Conservation (phyloP, 2,888 invertebrate genomes). For the Malacosoma neustria region DNA sequence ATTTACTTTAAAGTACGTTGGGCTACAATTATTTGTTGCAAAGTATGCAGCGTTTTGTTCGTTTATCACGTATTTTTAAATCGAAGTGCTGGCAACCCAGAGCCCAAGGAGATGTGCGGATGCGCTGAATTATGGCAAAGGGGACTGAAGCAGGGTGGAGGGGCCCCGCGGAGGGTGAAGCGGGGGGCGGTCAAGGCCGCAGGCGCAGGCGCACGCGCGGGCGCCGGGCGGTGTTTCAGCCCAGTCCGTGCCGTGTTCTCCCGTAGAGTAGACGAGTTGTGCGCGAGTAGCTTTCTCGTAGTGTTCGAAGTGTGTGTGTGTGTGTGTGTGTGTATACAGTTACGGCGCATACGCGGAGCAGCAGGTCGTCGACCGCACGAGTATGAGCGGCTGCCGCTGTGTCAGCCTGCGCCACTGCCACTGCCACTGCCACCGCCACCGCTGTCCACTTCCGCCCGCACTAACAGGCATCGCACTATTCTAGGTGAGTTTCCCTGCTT, state of each 20-base stretch:
- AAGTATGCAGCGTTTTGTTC: too few species aligned
- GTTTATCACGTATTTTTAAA: not conserved
- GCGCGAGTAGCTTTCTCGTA: constrained; percentile 14
- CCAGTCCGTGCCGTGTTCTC: constrained; percentile 20
- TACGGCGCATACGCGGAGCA: constrained; percentile 24
- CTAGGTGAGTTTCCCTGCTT: constrained; percentile 38
- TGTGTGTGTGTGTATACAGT: constrained; percentile 40
- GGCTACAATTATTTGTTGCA: too few species aligned
- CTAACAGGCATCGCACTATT: constrained; percentile 19
- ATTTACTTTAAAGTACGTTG: too few species aligned
- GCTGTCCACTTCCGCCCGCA: constrained; percentile 19
- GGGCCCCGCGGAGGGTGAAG: constrained; percentile 8
- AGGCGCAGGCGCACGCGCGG: constrained; percentile 36
- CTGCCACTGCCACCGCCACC: constrained; percentile 17
- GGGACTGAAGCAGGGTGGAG: constrained; percentile 6
- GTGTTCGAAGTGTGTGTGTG: constrained; percentile 15
- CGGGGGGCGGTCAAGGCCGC: constrained; percentile 52
- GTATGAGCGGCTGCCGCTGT: constrained; percentile 43
- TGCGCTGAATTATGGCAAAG: not conserved
- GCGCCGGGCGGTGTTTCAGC: constrained; percentile 9
- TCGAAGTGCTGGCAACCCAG: not conserved
- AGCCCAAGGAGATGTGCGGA: constrained; percentile 13
- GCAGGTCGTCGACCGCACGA: constrained; percentile 63
- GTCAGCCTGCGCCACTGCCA: constrained; percentile 15
- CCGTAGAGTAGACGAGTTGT: constrained; percentile 14